Percentiles rank a stretch among this genome's conserved stretches.
Evolutionary conservation across 2,113 vertebrate genomes (phyloP).

Genomic region (Spea bombifrons): DNA sequence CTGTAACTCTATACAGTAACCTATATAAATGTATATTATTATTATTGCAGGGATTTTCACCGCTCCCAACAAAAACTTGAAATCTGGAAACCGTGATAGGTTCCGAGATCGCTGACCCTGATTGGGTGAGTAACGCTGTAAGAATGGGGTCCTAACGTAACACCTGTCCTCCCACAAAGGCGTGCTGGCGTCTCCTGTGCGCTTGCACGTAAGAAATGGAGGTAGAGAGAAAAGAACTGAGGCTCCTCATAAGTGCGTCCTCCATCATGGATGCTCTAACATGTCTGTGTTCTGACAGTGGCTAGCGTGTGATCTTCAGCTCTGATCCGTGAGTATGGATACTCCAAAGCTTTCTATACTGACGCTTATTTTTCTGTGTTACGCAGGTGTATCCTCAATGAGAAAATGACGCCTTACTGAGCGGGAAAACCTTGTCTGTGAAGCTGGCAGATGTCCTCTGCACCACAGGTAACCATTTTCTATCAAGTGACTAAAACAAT

Average conservation of each 20-base stretch:
- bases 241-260: not conserved
- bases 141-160: not conserved
- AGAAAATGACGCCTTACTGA: no score
- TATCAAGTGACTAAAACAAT: not conserved
- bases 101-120: slow-evolving; percentile 30
- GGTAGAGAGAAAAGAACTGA: slow-evolving; percentile 19
- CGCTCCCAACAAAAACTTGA: slow-evolving; percentile 56
- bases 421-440: no score
- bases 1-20: not conserved
- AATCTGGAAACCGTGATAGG: slow-evolving; percentile 44
- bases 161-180: slow-evolving; percentile 44
- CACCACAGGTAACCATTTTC: not conserved
- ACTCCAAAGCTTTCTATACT: not conserved
- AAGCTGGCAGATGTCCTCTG: not conserved
- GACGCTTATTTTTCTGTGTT: not conserved
- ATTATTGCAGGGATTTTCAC: no score
- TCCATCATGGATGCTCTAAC: not conserved
- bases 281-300: slow-evolving; percentile 20
- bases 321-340: not conserved
- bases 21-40: no score
- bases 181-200: slow-evolving; percentile 27
- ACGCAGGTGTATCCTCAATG: not conserved
- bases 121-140: not conserved
- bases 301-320: no score
- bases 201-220: slow-evolving; percentile 47